These are phyloP conservation scores for Sweltsa coloradensis DNA, from an alignment of 1,140 invertebrate species.

Conservation along the genomic window DNA sequence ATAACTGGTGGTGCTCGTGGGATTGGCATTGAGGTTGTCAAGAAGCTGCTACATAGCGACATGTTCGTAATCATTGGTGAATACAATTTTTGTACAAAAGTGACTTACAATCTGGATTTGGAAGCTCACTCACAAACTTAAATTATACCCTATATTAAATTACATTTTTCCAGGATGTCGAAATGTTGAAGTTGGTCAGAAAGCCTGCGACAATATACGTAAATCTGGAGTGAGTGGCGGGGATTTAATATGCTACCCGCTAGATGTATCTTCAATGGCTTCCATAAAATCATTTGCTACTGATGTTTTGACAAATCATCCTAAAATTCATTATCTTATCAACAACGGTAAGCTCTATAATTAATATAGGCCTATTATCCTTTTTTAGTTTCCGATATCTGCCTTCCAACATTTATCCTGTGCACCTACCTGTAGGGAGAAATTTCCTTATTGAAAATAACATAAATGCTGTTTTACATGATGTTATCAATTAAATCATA, in stretches of 20 bases:
- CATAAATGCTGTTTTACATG: too few relatives aligned
- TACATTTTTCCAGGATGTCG: constrained; percentile 46
- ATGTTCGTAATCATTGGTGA: constrained; percentile 77
- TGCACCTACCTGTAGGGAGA: too few relatives aligned
- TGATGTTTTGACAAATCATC: constrained; percentile 44
- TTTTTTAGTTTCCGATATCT: not conserved
- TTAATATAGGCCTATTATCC: constrained; percentile 2
- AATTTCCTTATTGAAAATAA: too few relatives aligned
- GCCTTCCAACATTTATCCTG: not conserved
- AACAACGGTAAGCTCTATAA: constrained; percentile 56
- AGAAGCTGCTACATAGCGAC: constrained; percentile 62
- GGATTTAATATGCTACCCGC: constrained; percentile 33
- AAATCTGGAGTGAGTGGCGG: constrained; percentile 35
- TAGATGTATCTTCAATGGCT: constrained; percentile 48
- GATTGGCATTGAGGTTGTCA: constrained; percentile 71
- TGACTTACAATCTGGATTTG: not conserved
- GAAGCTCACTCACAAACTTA: constrained; percentile 7
- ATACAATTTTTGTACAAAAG: too few relatives aligned
- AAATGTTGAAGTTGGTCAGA: constrained; percentile 42
- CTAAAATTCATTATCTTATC: constrained; percentile 57
- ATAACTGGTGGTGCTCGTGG: constrained; percentile 80
- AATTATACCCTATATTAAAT: constrained; percentile 11
- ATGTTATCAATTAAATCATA: too few relatives aligned
- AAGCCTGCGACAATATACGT: constrained; percentile 38
- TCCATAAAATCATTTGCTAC: constrained; percentile 66